Base-by-base conservation (phyloP, 2,888 invertebrate genomes). In the Amphipyra tragopoginis region DNA sequence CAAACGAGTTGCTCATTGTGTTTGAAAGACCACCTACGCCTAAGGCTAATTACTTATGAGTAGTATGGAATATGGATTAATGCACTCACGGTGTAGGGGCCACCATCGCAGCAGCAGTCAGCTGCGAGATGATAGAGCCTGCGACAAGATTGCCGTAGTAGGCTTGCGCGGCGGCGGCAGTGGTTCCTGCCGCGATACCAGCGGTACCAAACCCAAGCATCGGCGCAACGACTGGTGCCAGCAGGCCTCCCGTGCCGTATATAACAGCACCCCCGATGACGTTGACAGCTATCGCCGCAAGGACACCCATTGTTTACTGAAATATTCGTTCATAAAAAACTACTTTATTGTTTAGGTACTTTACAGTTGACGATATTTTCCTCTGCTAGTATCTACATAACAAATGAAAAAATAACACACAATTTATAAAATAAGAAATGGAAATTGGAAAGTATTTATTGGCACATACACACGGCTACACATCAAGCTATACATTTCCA, bases 51-150 rank as follows among this genome's bases (percentile, higher is more conserved):
- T 8, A 33, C 5, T 33, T 33, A 21, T 21, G 21, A 21, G 21
- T 21, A 29, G 29, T 29, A 29, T 29, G 29, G 29, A 29, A 5
- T 29, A 29, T 29, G 29, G 29, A 29, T 29, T 29, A 29, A 29
- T 36, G 2, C 7, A 84, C 85, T 85, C 81, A 92, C 61, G 90
- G 92, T 4, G 88, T 93, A 0, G 93, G 93, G 1, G 93, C 86
- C 0, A 83, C 79, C 93, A 93, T 93, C 0, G 91, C 93, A 0
- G 82, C 84, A 0, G 93, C 84, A 2, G 92, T 92, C 45, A 93
- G 42, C 71, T 90, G 63, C 0, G 92, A 88, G 2, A 93, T 81
- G 11, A 93, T 81, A 66, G 90, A 89, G 0, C 93, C 93, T 0
- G 91, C 91, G 0, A 57, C 91, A 10, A 93, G 34, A 60, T 92